A percentile compares a stretch with the other conserved stretches of the same genome.
These are phyloP conservation scores for Corythaixoides concolor DNA, from an alignment of 2,113 vertebrate species.

Conservation along the genomic window DNA sequence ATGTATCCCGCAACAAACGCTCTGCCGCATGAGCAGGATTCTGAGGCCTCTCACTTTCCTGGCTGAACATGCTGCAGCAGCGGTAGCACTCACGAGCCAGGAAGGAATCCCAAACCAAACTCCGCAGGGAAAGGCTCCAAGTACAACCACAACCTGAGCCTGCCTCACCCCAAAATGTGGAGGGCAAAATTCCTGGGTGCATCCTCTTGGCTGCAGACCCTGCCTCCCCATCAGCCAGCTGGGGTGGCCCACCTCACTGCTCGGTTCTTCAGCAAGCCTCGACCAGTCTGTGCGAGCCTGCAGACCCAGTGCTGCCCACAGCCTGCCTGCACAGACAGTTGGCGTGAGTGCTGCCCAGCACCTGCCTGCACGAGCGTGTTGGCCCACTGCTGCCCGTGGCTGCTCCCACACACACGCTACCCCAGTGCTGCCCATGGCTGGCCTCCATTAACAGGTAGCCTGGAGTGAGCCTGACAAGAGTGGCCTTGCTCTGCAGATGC, in stretches of 20 bases:
- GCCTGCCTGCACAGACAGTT: not conserved
- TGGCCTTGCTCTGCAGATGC: not conserved
- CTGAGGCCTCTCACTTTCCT: not conserved
- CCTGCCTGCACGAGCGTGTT: not conserved
- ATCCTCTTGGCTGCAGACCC: conserved; percentile 15
- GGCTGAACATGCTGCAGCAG: not conserved
- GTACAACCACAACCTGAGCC: not conserved
- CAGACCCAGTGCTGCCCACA: not conserved
- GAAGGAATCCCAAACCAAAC: not conserved
- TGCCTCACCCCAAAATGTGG: not conserved
- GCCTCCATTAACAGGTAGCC: not conserved
- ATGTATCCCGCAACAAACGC: not conserved
- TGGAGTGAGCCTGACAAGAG: not conserved
- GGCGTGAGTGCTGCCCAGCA: not conserved
- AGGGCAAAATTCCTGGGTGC: not conserved
- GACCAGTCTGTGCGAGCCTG: accelerated
- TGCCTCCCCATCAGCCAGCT: not conserved
- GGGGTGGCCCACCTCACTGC: not conserved
- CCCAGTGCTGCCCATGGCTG: not conserved
- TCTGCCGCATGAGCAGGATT: not conserved
- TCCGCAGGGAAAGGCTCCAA: not conserved
- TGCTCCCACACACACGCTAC: not conserved
- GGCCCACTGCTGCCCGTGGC: not conserved
- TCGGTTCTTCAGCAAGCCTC: not conserved
- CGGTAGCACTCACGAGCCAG: not conserved